phyloP scores from a whole-genome alignment of 2,113 vertebrate genomes.

The Tachycineta bicolor region DNA sequence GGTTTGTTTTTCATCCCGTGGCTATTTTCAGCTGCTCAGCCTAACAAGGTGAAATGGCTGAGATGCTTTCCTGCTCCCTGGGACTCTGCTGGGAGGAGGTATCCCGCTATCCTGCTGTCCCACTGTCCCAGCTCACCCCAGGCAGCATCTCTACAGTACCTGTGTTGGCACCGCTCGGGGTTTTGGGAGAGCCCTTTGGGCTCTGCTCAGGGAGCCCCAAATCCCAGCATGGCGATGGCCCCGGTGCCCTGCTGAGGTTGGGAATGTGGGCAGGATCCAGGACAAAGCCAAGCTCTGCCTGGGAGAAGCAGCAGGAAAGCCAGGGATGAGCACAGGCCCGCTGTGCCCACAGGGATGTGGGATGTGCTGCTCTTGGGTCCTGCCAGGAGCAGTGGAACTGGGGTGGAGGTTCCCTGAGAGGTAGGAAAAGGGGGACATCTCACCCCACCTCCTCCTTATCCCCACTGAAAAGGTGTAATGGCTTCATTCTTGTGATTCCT shows the following conservation, averaged over 20 bases:
- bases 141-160: rapidly evolving
- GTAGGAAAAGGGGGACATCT: rapidly evolving
- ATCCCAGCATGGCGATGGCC: rapidly evolving
- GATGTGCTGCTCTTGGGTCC: background rate
- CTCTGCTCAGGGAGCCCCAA: background rate
- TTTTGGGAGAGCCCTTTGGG: background rate
- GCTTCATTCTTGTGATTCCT: background rate
- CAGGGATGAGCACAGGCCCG: background rate
- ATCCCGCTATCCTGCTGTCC: background rate
- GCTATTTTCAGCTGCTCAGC: slow-evolving; percentile 69
- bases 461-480: rapidly evolving
- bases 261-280: rapidly evolving
- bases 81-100: background rate
- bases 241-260: background rate
- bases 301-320: background rate
- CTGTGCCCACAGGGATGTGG: background rate
- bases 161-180: background rate
- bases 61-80: slow-evolving; percentile 54
- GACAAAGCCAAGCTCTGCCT: rapidly evolving
- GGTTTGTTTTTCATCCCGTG: slow-evolving; percentile 59
- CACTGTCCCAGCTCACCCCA: background rate
- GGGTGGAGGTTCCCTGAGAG: background rate
- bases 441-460: background rate
- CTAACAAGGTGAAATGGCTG: slow-evolving; percentile 68
- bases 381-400: background rate